phyloP scores from a whole-genome alignment of 2,888 invertebrate genomes.

The Drosophila meridiana region DNA sequence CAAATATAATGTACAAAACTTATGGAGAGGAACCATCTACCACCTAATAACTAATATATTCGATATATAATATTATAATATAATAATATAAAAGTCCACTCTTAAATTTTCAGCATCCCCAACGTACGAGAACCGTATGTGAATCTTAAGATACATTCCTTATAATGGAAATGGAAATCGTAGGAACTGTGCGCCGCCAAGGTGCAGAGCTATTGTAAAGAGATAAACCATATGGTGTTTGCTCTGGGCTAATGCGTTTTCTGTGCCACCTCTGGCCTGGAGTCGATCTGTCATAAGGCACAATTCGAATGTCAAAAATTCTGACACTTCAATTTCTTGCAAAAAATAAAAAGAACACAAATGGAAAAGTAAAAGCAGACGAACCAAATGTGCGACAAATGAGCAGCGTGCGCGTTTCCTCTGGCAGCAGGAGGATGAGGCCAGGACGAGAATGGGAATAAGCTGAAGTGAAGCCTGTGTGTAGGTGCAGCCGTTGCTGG shows the following conservation, averaged over 20 bases:
- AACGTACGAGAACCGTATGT: too few species aligned
- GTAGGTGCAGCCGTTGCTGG: conserved; percentile 68
- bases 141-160: conserved; percentile 12
- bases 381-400: conserved; percentile 70
- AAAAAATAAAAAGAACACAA: conserved; percentile 33
- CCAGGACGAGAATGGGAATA: conserved; percentile 5
- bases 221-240: conserved; percentile 58
- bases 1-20: too few species aligned
- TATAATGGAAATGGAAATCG: neutral
- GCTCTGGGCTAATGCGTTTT: conserved; percentile 61
- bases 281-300: conserved; percentile 73
- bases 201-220: conserved; percentile 45
- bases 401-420: conserved; percentile 64
- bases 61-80: neutral
- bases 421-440: conserved; percentile 33
- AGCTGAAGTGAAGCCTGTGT: conserved; percentile 34
- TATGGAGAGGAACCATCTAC: neutral
- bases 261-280: conserved; percentile 43
- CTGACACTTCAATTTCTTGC: conserved; percentile 84
- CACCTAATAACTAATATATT: too few species aligned
- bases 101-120: neutral
- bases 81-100: neutral
- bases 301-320: conserved; percentile 85
- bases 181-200: conserved; percentile 18
- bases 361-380: conserved; percentile 28